Conservation (phyloP, 2,113 vertebrate genomes). For the Scolopax mira region DNA sequence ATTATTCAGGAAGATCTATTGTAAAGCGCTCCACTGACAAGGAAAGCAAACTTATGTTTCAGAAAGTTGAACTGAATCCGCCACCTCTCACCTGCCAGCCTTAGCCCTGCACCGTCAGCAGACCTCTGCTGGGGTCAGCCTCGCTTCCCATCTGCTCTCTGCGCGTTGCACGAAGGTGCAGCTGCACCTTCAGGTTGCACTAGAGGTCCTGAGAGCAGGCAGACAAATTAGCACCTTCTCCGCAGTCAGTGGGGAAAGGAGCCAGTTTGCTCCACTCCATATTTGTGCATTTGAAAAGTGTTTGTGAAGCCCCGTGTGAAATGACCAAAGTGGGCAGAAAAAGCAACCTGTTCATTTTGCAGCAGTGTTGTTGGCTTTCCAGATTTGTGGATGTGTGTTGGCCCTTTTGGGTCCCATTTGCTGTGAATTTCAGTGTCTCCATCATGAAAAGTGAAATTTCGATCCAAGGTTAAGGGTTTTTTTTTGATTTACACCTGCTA, state of each 20-base stretch:
- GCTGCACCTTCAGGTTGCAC: background rate
- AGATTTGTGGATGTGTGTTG: background rate
- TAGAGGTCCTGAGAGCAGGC: background rate
- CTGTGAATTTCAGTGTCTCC: background rate
- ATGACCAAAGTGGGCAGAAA: background rate
- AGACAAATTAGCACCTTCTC: background rate
- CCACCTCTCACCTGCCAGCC: background rate
- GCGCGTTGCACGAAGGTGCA: rapidly evolving
- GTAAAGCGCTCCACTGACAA: background rate
- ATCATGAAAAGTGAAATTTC: background rate
- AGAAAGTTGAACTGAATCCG: background rate
- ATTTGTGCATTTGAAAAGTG: background rate
- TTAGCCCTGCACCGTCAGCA: background rate
- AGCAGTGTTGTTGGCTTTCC: background rate
- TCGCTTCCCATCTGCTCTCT: background rate
- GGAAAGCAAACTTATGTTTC: background rate
- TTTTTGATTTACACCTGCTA: background rate
- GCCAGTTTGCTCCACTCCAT: background rate
- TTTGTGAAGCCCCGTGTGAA: background rate
- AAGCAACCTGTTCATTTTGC: background rate
- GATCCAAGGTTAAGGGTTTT: background rate
- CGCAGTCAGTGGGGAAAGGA: background rate
- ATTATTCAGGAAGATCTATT: constrained; percentile 31
- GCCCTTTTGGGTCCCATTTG: background rate
- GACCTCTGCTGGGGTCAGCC: background rate